Percentiles rank a stretch among this genome's conserved stretches.
These are phyloP conservation scores for Lithophane semibrunnea DNA, from an alignment of 2,888 invertebrate species.

Conservation along the genomic window DNA sequence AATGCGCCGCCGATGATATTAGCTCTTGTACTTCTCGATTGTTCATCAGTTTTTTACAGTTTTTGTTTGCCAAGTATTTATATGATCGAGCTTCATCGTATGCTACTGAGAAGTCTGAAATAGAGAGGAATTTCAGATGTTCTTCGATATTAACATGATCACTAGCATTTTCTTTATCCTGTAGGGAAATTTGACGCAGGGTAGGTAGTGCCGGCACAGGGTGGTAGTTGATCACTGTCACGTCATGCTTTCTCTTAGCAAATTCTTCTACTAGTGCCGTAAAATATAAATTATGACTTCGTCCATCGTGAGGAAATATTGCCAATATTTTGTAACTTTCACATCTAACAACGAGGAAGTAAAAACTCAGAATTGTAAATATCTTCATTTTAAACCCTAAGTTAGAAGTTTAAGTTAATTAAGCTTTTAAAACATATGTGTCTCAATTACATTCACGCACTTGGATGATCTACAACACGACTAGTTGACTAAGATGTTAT, in stretches of 20 bases:
- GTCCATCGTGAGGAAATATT: slow-evolving; percentile 73
- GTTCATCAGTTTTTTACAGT: slow-evolving; percentile 68
- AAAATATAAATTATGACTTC: slow-evolving; percentile 71
- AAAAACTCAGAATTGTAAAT: slow-evolving; percentile 21
- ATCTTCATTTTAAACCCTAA: slow-evolving; percentile 21
- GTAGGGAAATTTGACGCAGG: slow-evolving; percentile 77
- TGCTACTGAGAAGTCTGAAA: slow-evolving; percentile 53
- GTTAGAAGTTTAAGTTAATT: not conserved
- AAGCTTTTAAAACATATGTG: not conserved
- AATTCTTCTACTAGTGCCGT: slow-evolving; percentile 67
- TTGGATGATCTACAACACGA: slow-evolving; percentile 15
- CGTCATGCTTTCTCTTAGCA: slow-evolving; percentile 74
- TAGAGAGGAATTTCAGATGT: slow-evolving; percentile 29
- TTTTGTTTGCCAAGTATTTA: slow-evolving; percentile 58
- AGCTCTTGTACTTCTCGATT: slow-evolving; percentile 66
- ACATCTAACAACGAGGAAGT: slow-evolving; percentile 34
- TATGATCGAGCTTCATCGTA: slow-evolving; percentile 28
- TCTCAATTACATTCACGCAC: slow-evolving; percentile 2
- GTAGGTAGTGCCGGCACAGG: slow-evolving; percentile 75
- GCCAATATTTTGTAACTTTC: slow-evolving; percentile 68
- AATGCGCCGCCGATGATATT: slow-evolving; percentile 75
- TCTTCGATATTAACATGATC: slow-evolving; percentile 37
- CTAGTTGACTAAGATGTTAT: slow-evolving; percentile 21
- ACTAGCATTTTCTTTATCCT: slow-evolving; percentile 48
- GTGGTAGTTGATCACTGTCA: slow-evolving; percentile 78